Evolutionary conservation across 2,888 invertebrate genomes (phyloP).

Genomic region (Parochlus steinenii): DNA sequence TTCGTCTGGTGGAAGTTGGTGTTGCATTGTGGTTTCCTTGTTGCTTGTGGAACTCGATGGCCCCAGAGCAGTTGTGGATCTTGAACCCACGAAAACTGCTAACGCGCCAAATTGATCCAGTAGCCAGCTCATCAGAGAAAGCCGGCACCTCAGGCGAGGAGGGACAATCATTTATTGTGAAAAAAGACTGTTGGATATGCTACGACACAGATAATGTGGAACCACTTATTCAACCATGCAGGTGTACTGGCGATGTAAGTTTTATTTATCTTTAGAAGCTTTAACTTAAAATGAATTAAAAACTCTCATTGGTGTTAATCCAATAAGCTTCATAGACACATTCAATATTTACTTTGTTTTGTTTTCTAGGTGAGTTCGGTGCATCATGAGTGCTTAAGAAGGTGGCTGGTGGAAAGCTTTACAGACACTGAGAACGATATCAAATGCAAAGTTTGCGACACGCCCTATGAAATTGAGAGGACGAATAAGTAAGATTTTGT

Average conservation of each 20-base stretch:
- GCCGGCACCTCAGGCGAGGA: conserved; percentile 29
- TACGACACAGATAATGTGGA: conserved; percentile 69
- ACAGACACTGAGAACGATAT: conserved; percentile 50
- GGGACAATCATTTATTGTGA: conserved; percentile 39
- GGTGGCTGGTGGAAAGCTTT: conserved; percentile 80
- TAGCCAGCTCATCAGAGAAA: conserved; percentile 28
- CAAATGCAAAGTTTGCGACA: conserved; percentile 73
- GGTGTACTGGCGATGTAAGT: conserved; percentile 83
- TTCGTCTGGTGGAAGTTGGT: conserved; percentile 80
- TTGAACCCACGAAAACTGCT: conserved; percentile 79
- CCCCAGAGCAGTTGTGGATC: conserved; percentile 85
- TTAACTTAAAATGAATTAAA: no score
- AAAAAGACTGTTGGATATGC: conserved; percentile 84
- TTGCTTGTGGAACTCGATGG: conserved; percentile 90
- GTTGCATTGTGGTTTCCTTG: conserved; percentile 92
- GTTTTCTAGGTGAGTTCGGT: no score
- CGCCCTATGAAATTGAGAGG: conserved; percentile 62
- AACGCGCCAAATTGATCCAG: conserved; percentile 43
- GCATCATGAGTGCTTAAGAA: conserved; percentile 76
- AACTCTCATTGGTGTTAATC: no score
- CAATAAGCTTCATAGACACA: no score
- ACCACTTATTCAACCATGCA: conserved; percentile 75
- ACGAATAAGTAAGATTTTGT: conserved; percentile 39
- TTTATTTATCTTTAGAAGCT: no score
- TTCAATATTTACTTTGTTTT: no score